Evolutionary conservation across 1,140 invertebrate species (phyloP), one percentile per base, ranked within the genome.

Genomic region (Calephelis nemesis): DNA sequence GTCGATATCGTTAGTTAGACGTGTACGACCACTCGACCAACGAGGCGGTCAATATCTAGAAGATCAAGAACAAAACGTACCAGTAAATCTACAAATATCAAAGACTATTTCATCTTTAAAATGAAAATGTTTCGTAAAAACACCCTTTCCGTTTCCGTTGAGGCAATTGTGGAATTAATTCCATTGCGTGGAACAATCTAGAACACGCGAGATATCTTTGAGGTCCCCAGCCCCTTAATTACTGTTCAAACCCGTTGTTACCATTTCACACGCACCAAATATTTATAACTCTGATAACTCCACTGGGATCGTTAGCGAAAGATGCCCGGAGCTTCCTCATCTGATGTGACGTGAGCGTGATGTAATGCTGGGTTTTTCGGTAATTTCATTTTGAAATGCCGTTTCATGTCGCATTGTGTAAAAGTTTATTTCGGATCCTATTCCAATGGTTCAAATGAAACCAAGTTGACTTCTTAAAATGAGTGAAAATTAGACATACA

Each of bases 141-240:
- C 12, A 50, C 7, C n/a, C 13, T 50, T 50, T 50, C 13, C 13
- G 49, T 50, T 50, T n/a, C 49, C 12, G 49, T n/a, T 50, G 66
- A 77, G 72, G 68, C 48, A 67, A 73, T 73, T 68, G 63, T 74
- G 52, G 68, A 74, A 71, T 66, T 50, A 74, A 76, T 73, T 72
- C 63, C 67, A 65, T 73, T 75, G 72, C 73, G 72, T 82, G 78
- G 80, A 83, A 82, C 73, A 71, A 71, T 71, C 70, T 71, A 67
- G 65, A 74, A 64, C 83, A 85, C 76, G 79, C 83, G 74, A 85
- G 71, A 77, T 82, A 83, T 82, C 75, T 79, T 78, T 78, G 72
- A 68, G 72, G 72, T 52, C 13, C 15, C 42, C 42, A 45, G 75
- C 75, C 69, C 74, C 74, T 78, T 80, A 81, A 85, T 85, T 81